These are phyloP conservation scores for Limnothrissa miodon DNA, from an alignment of 2,113 vertebrate species.

Conservation along the genomic window DNA sequence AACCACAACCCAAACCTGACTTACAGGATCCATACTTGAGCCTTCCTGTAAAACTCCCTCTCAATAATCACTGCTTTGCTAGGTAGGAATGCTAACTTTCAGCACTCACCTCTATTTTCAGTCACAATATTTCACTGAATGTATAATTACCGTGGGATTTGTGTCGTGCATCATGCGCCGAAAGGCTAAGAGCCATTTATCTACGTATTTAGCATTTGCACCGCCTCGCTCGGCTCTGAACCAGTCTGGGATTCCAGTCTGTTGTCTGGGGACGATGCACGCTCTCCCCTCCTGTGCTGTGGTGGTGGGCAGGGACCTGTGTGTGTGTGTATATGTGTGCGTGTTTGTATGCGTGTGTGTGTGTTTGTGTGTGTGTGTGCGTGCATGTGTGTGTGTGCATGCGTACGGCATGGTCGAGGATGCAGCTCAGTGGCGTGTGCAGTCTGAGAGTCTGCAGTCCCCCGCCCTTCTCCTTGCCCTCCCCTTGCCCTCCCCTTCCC, in stretches of 20 bases:
- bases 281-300: neutral
- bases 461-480: neutral
- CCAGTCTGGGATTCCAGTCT: neutral
- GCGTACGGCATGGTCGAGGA: neutral
- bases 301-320: neutral
- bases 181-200: neutral
- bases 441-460: neutral
- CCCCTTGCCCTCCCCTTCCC: neutral
- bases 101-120: slow-evolving; percentile 14
- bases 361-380: neutral
- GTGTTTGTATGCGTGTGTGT: neutral
- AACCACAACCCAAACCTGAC: neutral
- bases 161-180: neutral
- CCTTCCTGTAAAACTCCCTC: neutral
- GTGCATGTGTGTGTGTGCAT: neutral
- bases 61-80: neutral
- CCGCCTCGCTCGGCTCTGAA: neutral
- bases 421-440: neutral
- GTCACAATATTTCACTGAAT: neutral
- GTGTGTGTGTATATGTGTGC: neutral
- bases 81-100: neutral
- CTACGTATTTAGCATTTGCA: neutral
- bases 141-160: slow-evolving; percentile 4
- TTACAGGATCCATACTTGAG: neutral
- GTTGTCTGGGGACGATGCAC: neutral